These are phyloP conservation scores for Gouania willdenowi DNA, from an alignment of 2,797 vertebrate species.

Conservation along the genomic window DNA sequence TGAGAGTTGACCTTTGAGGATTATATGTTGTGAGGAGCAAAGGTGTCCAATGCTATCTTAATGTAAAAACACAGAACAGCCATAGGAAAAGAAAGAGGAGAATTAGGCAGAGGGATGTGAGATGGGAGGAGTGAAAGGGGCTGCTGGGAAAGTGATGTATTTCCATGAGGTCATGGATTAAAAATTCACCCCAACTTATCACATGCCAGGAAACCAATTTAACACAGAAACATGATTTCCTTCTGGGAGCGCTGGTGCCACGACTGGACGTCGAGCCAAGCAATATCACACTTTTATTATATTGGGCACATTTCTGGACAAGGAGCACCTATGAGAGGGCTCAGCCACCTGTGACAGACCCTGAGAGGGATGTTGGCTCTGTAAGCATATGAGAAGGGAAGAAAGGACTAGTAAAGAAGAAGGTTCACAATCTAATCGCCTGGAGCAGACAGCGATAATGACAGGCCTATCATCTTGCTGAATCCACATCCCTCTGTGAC, in stretches of 20 bases:
- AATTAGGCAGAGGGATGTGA: conserved; percentile 14
- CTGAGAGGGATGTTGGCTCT: conserved; percentile 28
- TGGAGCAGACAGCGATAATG: conserved; percentile 28
- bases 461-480: conserved; percentile 25
- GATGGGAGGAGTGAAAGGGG: conserved; percentile 21
- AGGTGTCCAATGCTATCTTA: conserved; percentile 53
- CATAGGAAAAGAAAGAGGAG: conserved; percentile 20
- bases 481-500: conserved; percentile 20
- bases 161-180: conserved; percentile 56
- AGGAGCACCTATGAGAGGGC: conserved; percentile 24
- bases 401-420: neutral
- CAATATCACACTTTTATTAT: conserved; percentile 51
- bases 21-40: conserved; percentile 49
- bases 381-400: conserved; percentile 2
- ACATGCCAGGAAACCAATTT: conserved; percentile 62
- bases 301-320: conserved; percentile 53
- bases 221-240: conserved; percentile 52
- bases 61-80: conserved; percentile 22
- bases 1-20: conserved; percentile 46
- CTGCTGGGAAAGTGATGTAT: conserved; percentile 40
- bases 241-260: conserved; percentile 28
- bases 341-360: conserved; percentile 37
- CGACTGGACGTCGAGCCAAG: conserved; percentile 38
- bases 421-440: conserved; percentile 15
- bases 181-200: conserved; percentile 56